Evolutionary conservation across 2,888 invertebrate genomes (phyloP).

Genomic region (Xestoiulus laeticollis): DNA sequence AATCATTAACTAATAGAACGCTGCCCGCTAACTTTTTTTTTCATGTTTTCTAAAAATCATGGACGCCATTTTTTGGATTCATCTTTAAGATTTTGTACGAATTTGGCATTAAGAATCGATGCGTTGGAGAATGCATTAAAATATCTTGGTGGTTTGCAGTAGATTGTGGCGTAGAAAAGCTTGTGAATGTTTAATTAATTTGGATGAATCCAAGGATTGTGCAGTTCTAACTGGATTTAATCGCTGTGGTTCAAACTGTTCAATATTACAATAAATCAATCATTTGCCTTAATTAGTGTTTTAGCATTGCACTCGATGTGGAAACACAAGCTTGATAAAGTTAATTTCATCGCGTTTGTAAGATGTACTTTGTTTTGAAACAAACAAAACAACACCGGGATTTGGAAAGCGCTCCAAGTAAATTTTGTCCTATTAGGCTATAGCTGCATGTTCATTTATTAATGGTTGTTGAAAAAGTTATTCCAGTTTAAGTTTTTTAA

Average conservation of each 20-base stretch:
- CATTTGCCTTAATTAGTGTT: background rate
- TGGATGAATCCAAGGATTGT: background rate
- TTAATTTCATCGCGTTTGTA: background rate
- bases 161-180: no score
- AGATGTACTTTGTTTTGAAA: background rate
- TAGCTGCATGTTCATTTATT: background rate
- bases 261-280: background rate
- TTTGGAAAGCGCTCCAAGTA: background rate
- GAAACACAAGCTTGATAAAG: background rate
- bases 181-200: background rate
- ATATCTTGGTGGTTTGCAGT: no score
- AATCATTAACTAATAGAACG: no score
- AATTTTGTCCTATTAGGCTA: background rate
- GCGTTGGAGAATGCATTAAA: no score
- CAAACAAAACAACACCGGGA: background rate
- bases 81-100: no score
- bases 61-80: no score
- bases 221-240: background rate
- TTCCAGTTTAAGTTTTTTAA: background rate
- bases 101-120: no score
- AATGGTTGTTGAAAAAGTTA: background rate
- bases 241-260: background rate
- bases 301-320: background rate
- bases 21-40: no score
- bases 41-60: no score